Conservation (phyloP, 2,888 invertebrate genomes). For the Drosophila austrosaltans region DNA sequence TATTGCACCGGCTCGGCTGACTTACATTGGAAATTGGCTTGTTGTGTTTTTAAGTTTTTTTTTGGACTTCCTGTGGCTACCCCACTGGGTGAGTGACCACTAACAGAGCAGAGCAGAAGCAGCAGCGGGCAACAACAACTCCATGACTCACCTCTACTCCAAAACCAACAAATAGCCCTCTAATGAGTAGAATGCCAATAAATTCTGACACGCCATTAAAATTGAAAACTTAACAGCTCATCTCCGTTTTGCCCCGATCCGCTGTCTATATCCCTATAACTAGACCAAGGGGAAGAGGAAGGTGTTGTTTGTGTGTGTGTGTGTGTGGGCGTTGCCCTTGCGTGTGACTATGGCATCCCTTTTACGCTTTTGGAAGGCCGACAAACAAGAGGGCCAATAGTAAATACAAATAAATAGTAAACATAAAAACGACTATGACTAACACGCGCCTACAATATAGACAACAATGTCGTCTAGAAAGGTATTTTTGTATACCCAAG, state of each 20-base stretch:
- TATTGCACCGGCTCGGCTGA: conserved; percentile 51
- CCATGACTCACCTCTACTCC: conserved; percentile 38
- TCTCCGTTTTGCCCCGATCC: background rate
- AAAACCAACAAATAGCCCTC: conserved; percentile 21
- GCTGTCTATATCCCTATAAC: background rate
- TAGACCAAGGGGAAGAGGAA: background rate
- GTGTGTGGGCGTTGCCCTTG: conserved; percentile 34
- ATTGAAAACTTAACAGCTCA: conserved; percentile 37
- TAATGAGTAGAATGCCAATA: conserved; percentile 70
- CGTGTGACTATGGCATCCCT: conserved; percentile 29
- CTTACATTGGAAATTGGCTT: conserved; percentile 69
- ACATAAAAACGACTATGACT: conserved; percentile 63
- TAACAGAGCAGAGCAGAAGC: background rate
- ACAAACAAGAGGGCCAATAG: conserved; percentile 69
- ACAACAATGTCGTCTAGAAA: conserved; percentile 7
- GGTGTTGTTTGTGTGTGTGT: background rate
- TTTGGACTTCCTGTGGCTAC: conserved; percentile 69
- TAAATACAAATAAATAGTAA: conserved; percentile 67
- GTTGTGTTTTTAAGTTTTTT: conserved; percentile 40
- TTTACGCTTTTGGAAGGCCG: conserved; percentile 42
- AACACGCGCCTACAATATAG: conserved; percentile 61
- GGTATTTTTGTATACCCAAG: background rate
- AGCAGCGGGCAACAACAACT: conserved; percentile 44
- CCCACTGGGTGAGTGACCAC: conserved; percentile 58
- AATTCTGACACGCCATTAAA: conserved; percentile 75